Evolutionary conservation across 2,797 vertebrate genomes (phyloP), one percentile per base, ranked within the genome.

Genomic region (Vireo griseus): DNA sequence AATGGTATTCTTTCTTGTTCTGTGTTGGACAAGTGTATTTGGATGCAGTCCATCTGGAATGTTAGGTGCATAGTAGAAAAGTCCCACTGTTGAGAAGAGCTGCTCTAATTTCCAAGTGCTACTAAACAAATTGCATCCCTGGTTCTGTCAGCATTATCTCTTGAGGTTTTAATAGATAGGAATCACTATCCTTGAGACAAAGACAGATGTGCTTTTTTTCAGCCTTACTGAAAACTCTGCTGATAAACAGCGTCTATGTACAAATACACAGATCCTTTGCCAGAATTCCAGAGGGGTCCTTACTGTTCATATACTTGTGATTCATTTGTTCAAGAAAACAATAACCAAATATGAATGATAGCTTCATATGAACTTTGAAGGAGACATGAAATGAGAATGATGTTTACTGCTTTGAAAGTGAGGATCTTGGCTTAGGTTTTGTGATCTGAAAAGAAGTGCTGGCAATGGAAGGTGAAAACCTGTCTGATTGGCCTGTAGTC

Each of bases 11-110:
- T 90, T 94, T 94, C 90, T 94, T 62, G 50, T 94, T 97, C 92
- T 88, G 31, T 96, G 86, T 97, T 92, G 90, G 75, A 94, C 93
- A 97, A 96, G 91, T 94, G 74, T 75, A 87, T 90, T 96, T 96
- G 96, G 83, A 97, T 94, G 62, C 87, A 90, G 91, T 95, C 95
- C 95, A 92, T 77, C 81, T 95, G 86, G 91, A 95, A 68, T 83
- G 68, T 73, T 94, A 85, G 44, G 77, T 88, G n/a, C 77, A 89
- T 86, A 10, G 21, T 74, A 79, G 45, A 97, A 95, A 77, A 78
- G 76, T 48, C 63, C 44, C 80, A 7, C 29, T 80, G 3, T 91
- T 93, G 62, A 1, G 0, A 47, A 68, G 40, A 80, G 42, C 47
- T 86, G 67, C 88, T 96, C 24, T 72, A 22, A 81, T 88, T 88